These are phyloP conservation scores for Bos javanicus DNA, from an alignment of 2,113 vertebrate species.

Conservation along the genomic window DNA sequence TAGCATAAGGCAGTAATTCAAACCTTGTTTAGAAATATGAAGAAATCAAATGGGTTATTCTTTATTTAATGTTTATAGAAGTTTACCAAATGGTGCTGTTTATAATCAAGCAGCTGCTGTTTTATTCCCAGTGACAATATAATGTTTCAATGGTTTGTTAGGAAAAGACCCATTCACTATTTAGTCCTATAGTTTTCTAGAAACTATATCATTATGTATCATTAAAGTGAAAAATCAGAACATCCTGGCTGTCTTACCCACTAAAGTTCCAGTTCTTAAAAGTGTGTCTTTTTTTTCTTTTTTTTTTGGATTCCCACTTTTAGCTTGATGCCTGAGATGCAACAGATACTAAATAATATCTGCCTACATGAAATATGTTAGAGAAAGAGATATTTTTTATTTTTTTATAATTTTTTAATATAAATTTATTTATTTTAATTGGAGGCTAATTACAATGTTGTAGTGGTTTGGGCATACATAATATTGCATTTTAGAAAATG, in stretches of 20 bases:
- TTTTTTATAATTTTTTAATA: background rate
- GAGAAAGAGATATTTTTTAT: background rate
- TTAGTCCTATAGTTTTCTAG: background rate
- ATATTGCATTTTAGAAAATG: background rate
- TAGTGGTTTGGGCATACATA: no score
- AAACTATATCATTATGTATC: background rate
- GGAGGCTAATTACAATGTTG: no score
- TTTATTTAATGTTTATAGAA: slow-evolving; percentile 70
- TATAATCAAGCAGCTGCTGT: slow-evolving; percentile 64
- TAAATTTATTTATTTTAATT: no score
- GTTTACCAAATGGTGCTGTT: slow-evolving; percentile 63
- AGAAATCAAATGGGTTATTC: slow-evolving; percentile 54
- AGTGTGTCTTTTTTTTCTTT: background rate
- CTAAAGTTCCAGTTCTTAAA: background rate
- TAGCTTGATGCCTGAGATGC: background rate
- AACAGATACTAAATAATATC: background rate
- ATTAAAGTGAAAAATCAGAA: background rate
- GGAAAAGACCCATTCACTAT: background rate
- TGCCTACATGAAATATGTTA: background rate
- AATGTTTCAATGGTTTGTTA: slow-evolving; percentile 57
- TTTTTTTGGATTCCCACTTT: background rate
- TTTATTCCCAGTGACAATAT: slow-evolving; percentile 59
- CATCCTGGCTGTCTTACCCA: background rate
- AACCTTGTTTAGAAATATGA: slow-evolving; percentile 42
- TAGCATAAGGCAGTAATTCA: background rate